Percentiles rank a stretch among this genome's conserved stretches.
Conservation (phyloP, 2,888 invertebrate genomes). For the Rugalucina vietnamica region DNA sequence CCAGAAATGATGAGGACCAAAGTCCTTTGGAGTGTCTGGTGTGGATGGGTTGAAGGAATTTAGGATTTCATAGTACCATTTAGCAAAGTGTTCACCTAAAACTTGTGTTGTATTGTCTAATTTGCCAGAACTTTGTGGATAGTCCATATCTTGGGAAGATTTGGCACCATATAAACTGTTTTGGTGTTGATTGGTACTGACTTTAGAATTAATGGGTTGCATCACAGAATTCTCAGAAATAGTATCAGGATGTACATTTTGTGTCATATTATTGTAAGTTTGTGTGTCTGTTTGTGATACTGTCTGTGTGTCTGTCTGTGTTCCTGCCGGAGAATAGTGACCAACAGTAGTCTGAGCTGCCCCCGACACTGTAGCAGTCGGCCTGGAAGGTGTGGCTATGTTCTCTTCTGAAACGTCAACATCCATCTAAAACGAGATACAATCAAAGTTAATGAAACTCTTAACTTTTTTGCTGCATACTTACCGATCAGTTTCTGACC, state of each 20-base stretch:
- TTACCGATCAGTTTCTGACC: too few relatives aligned
- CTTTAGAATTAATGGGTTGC: too few relatives aligned
- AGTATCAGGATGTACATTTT: too few relatives aligned
- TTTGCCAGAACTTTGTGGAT: too few relatives aligned
- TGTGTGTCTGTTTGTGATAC: too few relatives aligned
- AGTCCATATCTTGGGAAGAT: too few relatives aligned
- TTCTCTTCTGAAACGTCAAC: neutral
- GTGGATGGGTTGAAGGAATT: slow-evolving; percentile 73
- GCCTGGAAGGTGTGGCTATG: neutral
- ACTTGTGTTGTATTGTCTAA: slow-evolving; percentile 34
- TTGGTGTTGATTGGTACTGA: too few relatives aligned
- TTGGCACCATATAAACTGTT: too few relatives aligned
- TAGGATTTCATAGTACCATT: slow-evolving; percentile 79
- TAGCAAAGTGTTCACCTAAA: slow-evolving; percentile 74
- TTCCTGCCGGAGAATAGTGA: neutral
- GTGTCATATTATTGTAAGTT: too few relatives aligned
- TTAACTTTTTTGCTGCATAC: too few relatives aligned
- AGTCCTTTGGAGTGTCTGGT: slow-evolving; percentile 59
- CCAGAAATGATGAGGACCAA: slow-evolving; percentile 81
- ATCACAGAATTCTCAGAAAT: too few relatives aligned
- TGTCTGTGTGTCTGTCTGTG: neutral
- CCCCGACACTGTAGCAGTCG: neutral
- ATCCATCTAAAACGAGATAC: neutral
- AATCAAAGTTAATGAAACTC: too few relatives aligned
- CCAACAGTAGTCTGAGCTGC: neutral